Conservation (phyloP, 1,140 invertebrate genomes). For the Leptonema lineaticorne region DNA sequence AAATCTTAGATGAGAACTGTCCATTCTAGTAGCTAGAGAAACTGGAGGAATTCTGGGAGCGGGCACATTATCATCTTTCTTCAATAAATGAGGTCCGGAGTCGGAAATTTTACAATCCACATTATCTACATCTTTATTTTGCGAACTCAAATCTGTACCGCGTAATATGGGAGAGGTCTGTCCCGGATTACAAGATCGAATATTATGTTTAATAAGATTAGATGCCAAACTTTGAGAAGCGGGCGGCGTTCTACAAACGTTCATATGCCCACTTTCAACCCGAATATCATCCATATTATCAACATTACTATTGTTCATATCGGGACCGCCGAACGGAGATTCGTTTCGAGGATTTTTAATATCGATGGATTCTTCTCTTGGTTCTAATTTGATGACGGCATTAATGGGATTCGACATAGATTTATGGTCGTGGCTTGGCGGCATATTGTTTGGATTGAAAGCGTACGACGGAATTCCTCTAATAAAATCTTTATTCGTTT, state of each 20-base stretch:
- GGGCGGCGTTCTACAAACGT: constrained; percentile 25
- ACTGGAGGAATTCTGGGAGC: constrained; percentile 37
- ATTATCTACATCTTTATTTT: constrained; percentile 28
- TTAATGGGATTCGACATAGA: constrained; percentile 53
- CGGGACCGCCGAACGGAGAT: constrained; percentile 52
- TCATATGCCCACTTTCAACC: constrained; percentile 11
- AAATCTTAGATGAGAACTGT: constrained; percentile 48
- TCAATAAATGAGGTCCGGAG: background rate
- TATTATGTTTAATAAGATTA: constrained; percentile 15
- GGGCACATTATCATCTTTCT: background rate
- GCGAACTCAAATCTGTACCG: constrained; percentile 23
- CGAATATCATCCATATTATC: constrained; percentile 34
- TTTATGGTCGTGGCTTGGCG: constrained; percentile 47
- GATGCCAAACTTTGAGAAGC: constrained; percentile 11
- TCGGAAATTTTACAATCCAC: constrained; percentile 16
- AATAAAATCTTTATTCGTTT: constrained; percentile 24
- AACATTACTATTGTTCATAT: constrained; percentile 48
- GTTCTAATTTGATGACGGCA: constrained; percentile 60
- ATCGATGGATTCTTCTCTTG: constrained; percentile 59
- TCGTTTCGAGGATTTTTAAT: constrained; percentile 55
- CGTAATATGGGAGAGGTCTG: constrained; percentile 27
- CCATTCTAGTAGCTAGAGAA: constrained; percentile 44
- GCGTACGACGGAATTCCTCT: constrained; percentile 27
- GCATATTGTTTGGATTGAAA: constrained; percentile 46
- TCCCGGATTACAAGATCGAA: constrained; percentile 25